Evolutionary conservation across 2,113 vertebrate genomes (phyloP).

Genomic region (Lasiurus borealis): DNA sequence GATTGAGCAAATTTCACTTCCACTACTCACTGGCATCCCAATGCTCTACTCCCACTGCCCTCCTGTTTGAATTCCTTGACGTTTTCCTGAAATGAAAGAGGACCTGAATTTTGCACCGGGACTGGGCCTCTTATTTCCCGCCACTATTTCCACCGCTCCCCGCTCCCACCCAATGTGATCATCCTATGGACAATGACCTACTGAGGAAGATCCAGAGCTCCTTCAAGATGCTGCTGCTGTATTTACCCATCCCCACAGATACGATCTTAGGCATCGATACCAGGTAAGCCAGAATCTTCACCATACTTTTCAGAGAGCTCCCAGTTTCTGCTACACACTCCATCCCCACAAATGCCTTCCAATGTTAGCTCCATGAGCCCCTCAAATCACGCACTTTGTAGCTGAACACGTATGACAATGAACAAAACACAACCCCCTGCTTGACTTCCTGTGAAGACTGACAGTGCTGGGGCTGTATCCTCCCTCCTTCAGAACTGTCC

Average conservation of each 20-base stretch:
- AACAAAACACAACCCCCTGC: not conserved
- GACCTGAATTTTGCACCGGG: not conserved
- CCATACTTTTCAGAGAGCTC: not conserved
- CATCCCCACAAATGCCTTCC: not conserved
- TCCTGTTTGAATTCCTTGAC: not conserved
- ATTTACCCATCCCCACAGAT: not conserved
- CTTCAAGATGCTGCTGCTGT: not conserved
- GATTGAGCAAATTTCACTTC: not conserved
- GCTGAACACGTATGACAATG: not conserved
- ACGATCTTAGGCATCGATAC: not conserved
- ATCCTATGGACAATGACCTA: not conserved
- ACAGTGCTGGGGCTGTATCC: not conserved
- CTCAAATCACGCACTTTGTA: not conserved
- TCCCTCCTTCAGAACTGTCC: not conserved
- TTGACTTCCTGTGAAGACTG: not conserved
- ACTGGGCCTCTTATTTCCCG: not conserved
- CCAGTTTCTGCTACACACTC: not conserved
- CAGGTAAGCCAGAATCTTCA: not conserved
- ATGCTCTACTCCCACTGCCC: too few species aligned
- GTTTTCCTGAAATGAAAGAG: not conserved
- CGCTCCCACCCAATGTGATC: too few species aligned
- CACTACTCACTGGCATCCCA: not conserved
- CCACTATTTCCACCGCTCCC: too few species aligned
- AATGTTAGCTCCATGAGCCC: not conserved
- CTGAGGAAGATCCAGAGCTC: not conserved